Evolutionary conservation across 2,797 vertebrate genomes (phyloP), one percentile per base, ranked within the genome.

Genomic region (Poeciliopsis gracilis): DNA sequence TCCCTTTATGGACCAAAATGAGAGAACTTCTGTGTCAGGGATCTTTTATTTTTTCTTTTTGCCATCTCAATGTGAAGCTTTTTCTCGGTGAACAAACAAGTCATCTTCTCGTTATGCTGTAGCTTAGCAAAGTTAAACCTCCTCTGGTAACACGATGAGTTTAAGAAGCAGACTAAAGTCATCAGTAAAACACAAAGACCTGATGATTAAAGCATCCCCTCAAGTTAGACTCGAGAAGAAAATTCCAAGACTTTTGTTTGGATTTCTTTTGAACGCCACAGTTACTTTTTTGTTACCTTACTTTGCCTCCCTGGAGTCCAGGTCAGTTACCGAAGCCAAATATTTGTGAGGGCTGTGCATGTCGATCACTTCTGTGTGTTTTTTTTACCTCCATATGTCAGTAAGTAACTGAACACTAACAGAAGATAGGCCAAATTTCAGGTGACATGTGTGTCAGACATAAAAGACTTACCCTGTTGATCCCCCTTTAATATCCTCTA

Each of bases 241-340:
- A 94, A 92, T 94, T 92, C 91, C 83, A 93, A 94, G 94, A 89
- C 91, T 94, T 93, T 90, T 90, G 88, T 91, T 88, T 95, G 88
- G 93, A 92, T 93, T 92, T 94, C 83, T 82, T 94, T 93, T 93
- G 91, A 93, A 93, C 87, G 86, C 93, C 90, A 92, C 82, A 82
- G 87, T 94, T 92, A 93, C 81, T 91, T 89, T 57, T 70, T 94
- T 92, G 87, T 93, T 93, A 93, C 88, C 84, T 94, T 94, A 94
- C 93, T 93, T 63, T 94, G 92, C 93, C 94, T 93, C 93, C 90
- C 90, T 84, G 94, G 95, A 95, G 86, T 93, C 93, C 93, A 95
- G 95, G 95, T 96, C 91, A 96, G 94, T 95, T 95, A 92, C 93
- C 94, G 93, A 94, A 93, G 93, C 88, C 88, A 94, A 94, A 89